Evolutionary conservation across 2,113 vertebrate species (phyloP).

Genomic region (Cottus gobio): DNA sequence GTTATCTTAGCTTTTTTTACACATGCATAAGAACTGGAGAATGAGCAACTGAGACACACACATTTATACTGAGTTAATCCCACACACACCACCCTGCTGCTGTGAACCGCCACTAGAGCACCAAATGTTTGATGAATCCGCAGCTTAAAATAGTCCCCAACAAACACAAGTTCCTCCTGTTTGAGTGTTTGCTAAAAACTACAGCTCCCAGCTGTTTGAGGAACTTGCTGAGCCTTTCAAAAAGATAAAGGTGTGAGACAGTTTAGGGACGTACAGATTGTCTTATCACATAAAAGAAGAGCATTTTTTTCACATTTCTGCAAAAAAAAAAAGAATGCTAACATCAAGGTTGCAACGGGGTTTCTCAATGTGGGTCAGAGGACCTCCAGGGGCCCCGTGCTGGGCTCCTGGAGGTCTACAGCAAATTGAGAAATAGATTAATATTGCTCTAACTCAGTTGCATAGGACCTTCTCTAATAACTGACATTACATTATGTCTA

Average conservation of each 20-base stretch:
- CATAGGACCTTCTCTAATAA: slow-evolving; percentile 64
- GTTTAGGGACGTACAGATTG: not conserved
- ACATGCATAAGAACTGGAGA: not conserved
- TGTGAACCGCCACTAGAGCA: not conserved
- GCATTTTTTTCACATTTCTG: too few species aligned
- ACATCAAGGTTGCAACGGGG: not conserved
- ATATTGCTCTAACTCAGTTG: slow-evolving; percentile 53
- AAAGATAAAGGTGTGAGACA: not conserved
- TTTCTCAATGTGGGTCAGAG: slow-evolving; percentile 64
- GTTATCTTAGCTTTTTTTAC: not conserved
- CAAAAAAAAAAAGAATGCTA: not conserved
- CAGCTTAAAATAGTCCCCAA: not conserved
- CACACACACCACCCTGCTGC: not conserved
- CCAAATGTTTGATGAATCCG: not conserved
- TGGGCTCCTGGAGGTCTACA: slow-evolving; percentile 33
- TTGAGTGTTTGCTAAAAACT: not conserved
- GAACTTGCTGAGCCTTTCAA: not conserved
- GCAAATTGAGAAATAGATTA: slow-evolving; percentile 77
- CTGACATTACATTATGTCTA: slow-evolving; percentile 30
- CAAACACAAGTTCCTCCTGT: not conserved
- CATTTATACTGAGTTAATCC: not conserved
- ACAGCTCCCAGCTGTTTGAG: not conserved
- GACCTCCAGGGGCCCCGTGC: slow-evolving; percentile 35
- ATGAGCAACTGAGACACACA: not conserved
- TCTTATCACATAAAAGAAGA: not conserved